Percentiles rank a stretch among this genome's conserved stretches.
These are phyloP conservation scores for Acrobeloides nanus DNA, from an alignment of 2,888 invertebrate genomes.

Conservation along the genomic window DNA sequence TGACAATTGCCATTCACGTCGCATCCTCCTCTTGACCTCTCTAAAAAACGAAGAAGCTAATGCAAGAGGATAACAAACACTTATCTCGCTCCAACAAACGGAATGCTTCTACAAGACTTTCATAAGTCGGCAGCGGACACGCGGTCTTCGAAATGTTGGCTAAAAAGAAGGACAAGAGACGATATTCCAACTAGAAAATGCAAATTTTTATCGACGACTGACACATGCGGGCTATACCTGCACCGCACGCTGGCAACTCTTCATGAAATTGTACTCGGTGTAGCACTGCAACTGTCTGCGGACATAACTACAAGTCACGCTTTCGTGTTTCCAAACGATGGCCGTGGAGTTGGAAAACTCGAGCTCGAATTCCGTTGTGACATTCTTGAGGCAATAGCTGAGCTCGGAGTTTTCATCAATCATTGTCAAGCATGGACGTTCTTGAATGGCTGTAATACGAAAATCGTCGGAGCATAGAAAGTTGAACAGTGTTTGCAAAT, in stretches of 20 bases:
- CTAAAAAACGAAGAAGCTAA: slow-evolving; percentile 2
- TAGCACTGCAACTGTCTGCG: slow-evolving; percentile 3
- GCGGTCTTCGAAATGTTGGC: no score
- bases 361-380: slow-evolving; percentile 1
- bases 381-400: slow-evolving; percentile 12
- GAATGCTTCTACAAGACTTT: background rate
- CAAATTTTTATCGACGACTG: no score
- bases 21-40: slow-evolving; percentile 29
- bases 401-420: slow-evolving; percentile 19
- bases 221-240: slow-evolving; percentile 24
- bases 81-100: no score
- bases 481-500: slow-evolving; percentile 39
- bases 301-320: slow-evolving; percentile 1
- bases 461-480: slow-evolving; percentile 36
- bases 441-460: slow-evolving; percentile 26
- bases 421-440: slow-evolving; percentile 30
- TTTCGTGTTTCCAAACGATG: slow-evolving; percentile 1
- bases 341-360: background rate
- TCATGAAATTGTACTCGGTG: slow-evolving; percentile 4
- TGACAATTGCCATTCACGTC: slow-evolving; percentile 30
- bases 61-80: no score
- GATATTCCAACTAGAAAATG: no score
- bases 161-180: no score
- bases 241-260: slow-evolving; percentile 8
- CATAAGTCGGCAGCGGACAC: no score